phyloP scores from a whole-genome alignment of 1,140 invertebrate species.

The Lethocerus indicus region DNA sequence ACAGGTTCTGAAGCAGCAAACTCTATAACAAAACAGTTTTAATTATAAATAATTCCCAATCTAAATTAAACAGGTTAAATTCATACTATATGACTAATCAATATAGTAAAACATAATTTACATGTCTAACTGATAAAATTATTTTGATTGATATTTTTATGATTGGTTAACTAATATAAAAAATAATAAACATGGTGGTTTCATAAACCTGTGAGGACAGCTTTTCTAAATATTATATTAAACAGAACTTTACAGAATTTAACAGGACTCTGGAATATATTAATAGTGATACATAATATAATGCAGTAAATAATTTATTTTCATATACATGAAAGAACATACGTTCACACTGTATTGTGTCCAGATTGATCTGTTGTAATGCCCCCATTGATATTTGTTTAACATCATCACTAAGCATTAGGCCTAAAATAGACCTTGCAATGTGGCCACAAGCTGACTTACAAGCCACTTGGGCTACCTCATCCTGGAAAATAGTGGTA shows the following conservation, averaged over 20 bases:
- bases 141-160: not conserved
- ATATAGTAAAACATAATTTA: not conserved
- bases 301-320: not conserved
- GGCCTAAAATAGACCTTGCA: constrained; percentile 59
- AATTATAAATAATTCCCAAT: too few relatives aligned
- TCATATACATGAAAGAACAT: constrained; percentile 24
- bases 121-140: not conserved
- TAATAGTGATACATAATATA: not conserved
- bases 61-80: too few relatives aligned
- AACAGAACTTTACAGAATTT: not conserved
- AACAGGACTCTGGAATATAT: too few relatives aligned
- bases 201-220: not conserved
- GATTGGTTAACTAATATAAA: not conserved
- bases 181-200: not conserved
- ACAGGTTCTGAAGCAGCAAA: constrained; percentile 87
- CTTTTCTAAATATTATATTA: not conserved
- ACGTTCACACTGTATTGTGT: constrained; percentile 96
- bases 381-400: constrained; percentile 86
- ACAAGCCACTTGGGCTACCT: constrained; percentile 78
- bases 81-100: not conserved
- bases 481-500: constrained; percentile 47
- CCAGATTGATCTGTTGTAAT: constrained; percentile 90
- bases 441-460: constrained; percentile 86
- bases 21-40: constrained; percentile 31
- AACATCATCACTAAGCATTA: constrained; percentile 79